These are phyloP conservation scores for Etheostoma nigrum DNA, from an alignment of 2,797 vertebrate genomes.

Conservation along the genomic window DNA sequence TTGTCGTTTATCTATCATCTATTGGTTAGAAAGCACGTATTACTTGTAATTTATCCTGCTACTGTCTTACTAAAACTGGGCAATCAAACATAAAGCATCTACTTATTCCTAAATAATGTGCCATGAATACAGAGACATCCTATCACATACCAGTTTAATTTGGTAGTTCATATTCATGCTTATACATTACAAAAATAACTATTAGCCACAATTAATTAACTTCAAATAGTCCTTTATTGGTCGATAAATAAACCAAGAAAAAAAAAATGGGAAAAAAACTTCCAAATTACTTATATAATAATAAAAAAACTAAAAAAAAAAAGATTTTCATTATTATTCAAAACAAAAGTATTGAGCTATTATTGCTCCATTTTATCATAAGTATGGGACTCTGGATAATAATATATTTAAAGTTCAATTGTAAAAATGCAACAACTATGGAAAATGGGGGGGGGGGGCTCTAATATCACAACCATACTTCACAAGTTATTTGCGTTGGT, in stretches of 20 bases:
- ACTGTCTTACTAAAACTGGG: not conserved
- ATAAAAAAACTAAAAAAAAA: constrained; percentile 11
- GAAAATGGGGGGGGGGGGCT: not conserved
- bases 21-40: not conserved
- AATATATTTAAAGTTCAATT: constrained; percentile 30
- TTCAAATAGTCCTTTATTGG: constrained; percentile 74
- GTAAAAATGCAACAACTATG: constrained; percentile 21
- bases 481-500: constrained; percentile 20
- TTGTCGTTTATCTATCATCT: not conserved
- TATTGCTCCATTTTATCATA: constrained; percentile 26
- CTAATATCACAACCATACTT: constrained; percentile 16
- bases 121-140: not conserved
- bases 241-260: constrained; percentile 71
- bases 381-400: constrained; percentile 15
- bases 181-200: constrained; percentile 13
- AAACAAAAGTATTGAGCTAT: constrained; percentile 24
- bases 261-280: not conserved
- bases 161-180: not conserved
- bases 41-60: not conserved
- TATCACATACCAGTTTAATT: not conserved
- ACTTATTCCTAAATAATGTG: not conserved
- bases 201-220: not conserved
- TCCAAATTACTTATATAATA: constrained; percentile 19
- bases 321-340: constrained; percentile 27
- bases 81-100: not conserved